Evolutionary conservation across 2,888 invertebrate genomes (phyloP).

Genomic region (Sarcophaga variegata): DNA sequence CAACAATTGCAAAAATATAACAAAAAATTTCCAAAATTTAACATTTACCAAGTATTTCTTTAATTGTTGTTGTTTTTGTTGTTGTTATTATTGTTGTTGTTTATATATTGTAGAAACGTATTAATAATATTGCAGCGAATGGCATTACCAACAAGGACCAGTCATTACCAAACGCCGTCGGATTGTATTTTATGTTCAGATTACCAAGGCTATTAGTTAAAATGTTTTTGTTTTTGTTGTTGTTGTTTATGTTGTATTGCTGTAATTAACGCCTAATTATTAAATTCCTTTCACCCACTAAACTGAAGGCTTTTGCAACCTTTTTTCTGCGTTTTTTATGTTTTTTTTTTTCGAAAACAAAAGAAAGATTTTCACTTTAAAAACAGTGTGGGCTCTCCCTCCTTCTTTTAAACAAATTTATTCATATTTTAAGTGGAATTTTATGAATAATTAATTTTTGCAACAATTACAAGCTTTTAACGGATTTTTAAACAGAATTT

Average conservation of each 20-base stretch:
- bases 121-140: no score
- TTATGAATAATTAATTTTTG: no score
- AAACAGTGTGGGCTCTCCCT: no score
- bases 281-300: neutral
- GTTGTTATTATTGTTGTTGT: neutral
- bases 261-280: conserved; percentile 1
- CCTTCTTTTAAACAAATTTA: no score
- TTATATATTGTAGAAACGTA: neutral
- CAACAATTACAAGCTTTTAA: no score
- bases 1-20: neutral
- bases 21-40: neutral
- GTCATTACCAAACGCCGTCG: neutral
- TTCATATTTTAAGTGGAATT: no score
- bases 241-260: neutral
- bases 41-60: neutral
- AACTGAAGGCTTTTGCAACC: neutral
- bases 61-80: neutral
- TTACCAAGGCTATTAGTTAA: conserved; percentile 21
- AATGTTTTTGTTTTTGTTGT: neutral
- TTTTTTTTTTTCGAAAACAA: neutral
- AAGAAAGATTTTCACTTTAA: no score
- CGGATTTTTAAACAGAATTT: no score
- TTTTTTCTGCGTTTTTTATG: neutral
- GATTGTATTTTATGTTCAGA: neutral
- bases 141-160: conserved; percentile 7